Evolutionary conservation across 2,797 vertebrate species (phyloP), one percentile per base, ranked within the genome.

Genomic region (Melanotaenia maccullochi): DNA sequence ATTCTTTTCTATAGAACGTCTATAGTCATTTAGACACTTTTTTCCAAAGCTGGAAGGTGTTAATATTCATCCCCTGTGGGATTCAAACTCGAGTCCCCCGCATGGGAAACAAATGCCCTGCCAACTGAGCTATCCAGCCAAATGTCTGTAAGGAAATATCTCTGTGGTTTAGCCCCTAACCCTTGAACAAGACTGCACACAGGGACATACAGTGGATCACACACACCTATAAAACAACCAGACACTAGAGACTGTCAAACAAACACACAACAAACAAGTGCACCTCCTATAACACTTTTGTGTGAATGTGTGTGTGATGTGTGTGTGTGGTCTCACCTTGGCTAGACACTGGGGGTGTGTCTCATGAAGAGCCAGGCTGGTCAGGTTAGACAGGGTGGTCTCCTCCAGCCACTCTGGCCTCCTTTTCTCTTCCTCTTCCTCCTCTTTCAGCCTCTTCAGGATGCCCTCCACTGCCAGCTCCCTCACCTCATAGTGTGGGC

Each of bases 291-390:
- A 52, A 64, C 38, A 61, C 44, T n/a, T 79, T 24, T 72, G 4
- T 76, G 9, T 54, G 24, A 57, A 36, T 38, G 22, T 73, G 65
- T 80, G 76, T 85, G 81, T 67, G 13, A 9, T 36, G 35, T 47
- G 14, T 69, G 71, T 78, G 87, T 84, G 81, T 80, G 76, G 70
- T 79, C 85, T 90, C 75, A 97, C 98, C 96, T 96, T 97, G 82
- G 95, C 94, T 87, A 97, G 94, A 92, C 96, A 97, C 78, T 93
- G 94, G 24, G 93, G 89, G 87, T 97, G 95, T 33, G 75, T 93
- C 87, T 99, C 98, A 16, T 93, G 94, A 82, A 96, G 47, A 60
- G 93, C 93, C 92, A 96, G 81, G 62, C 76, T 73, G 69, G 95
- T 94, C 70, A 99, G 86, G 61, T 77, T 89, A 16, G 71, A 84